A percentile compares a stretch with the other conserved stretches of the same genome.
phyloP scores from a whole-genome alignment of 2,888 invertebrate species.

The Plebejus anna region DNA sequence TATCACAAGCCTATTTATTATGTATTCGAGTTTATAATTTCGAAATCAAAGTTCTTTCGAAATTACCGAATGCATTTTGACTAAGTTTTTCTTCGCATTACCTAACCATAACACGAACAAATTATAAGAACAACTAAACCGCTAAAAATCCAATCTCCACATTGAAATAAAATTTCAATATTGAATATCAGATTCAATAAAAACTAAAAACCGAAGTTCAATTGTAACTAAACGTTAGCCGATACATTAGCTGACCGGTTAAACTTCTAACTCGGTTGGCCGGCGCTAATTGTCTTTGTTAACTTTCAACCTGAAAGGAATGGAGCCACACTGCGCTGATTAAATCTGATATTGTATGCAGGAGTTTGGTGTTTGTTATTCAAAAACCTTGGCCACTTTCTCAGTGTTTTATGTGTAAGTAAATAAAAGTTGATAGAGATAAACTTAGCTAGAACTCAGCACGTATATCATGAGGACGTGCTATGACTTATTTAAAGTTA shows the following conservation, averaged over 20 bases:
- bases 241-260: slow-evolving; percentile 40
- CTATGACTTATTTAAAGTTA: too few species aligned
- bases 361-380: not conserved
- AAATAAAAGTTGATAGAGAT: not conserved
- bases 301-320: slow-evolving; percentile 24
- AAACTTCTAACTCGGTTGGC: slow-evolving; percentile 40
- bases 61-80: too few species aligned
- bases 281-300: slow-evolving; percentile 29
- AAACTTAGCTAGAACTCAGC: not conserved
- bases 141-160: not conserved
- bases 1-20: too few species aligned
- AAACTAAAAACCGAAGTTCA: slow-evolving; percentile 4
- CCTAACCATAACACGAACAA: not conserved
- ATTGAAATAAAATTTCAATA: slow-evolving; percentile 1
- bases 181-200: slow-evolving; percentile 14
- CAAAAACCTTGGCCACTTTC: not conserved
- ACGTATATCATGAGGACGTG: not conserved
- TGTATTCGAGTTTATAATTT: too few species aligned
- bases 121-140: not conserved
- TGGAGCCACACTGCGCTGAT: not conserved
- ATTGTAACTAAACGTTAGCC: slow-evolving; percentile 34
- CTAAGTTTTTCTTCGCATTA: too few species aligned
- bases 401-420: not conserved
- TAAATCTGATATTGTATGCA: not conserved
- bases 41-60: too few species aligned